These are phyloP conservation scores for Cremastinae sp. DNA, from an alignment of 2,888 invertebrate species.

Conservation along the genomic window DNA sequence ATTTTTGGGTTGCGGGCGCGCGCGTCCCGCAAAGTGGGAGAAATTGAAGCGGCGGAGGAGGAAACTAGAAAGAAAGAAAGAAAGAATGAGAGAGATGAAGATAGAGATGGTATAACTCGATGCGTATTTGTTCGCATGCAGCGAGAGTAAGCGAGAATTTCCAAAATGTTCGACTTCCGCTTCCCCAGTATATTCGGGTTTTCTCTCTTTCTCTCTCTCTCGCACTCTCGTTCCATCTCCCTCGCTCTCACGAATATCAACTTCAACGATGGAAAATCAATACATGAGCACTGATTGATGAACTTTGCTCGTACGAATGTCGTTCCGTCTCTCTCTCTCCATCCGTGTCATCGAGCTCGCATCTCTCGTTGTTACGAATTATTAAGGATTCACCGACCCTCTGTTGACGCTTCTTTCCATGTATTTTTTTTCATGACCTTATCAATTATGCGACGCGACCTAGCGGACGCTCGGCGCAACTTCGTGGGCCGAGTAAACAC, in stretches of 20 bases:
- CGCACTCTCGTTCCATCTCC: no score
- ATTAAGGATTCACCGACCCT: constrained; percentile 22
- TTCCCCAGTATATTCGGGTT: constrained; percentile 35
- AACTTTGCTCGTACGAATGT: constrained; percentile 53
- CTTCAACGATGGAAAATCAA: constrained; percentile 62
- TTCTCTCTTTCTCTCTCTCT: constrained; percentile 29
- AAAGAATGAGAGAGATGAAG: constrained; percentile 23
- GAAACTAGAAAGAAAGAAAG: constrained; percentile 16
- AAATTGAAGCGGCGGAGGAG: constrained; percentile 26
- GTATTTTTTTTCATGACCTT: constrained; percentile 16
- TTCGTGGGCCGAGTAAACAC: neutral
- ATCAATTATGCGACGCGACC: constrained; percentile 41
- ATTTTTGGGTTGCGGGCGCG: constrained; percentile 12
- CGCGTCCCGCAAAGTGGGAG: constrained; percentile 32
- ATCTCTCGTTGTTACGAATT: constrained; percentile 24
- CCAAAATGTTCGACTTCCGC: constrained; percentile 57
- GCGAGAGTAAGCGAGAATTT: constrained; percentile 55
- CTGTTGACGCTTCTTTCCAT: neutral
- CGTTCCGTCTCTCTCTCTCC: neutral
- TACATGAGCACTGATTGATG: constrained; percentile 58
- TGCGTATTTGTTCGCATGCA: constrained; percentile 52
- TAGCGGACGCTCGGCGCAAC: constrained; percentile 33
- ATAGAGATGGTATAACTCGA: constrained; percentile 21
- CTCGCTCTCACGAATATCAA: constrained; percentile 58
- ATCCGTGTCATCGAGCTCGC: neutral